phyloP scores from a whole-genome alignment of 2,797 vertebrate species.

The Pangasius sanitwongsei region DNA sequence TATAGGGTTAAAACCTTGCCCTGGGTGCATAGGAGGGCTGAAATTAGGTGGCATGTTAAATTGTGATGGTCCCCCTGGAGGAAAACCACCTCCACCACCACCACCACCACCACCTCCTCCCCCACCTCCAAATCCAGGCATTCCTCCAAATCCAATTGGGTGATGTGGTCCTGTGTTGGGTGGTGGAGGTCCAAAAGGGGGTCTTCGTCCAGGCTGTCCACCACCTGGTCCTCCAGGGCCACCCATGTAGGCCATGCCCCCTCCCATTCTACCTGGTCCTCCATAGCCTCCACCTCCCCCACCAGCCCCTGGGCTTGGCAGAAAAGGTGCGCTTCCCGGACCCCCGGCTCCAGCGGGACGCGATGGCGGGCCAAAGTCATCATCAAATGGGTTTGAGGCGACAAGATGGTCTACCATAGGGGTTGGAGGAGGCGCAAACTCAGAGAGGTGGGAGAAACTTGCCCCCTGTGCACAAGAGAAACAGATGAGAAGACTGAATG shows the following conservation, averaged over 20 bases:
- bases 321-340: constrained; percentile 82
- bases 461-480: constrained; percentile 75
- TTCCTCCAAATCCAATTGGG: constrained; percentile 78
- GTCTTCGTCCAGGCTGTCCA: constrained; percentile 81
- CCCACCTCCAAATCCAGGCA: constrained; percentile 79
- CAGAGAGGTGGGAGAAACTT: constrained; percentile 94
- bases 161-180: constrained; percentile 82
- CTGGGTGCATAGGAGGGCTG: constrained; percentile 83
- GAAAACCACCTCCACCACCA: constrained; percentile 78
- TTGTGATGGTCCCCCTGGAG: constrained; percentile 81
- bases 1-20: constrained; percentile 81
- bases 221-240: constrained; percentile 75
- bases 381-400: constrained; percentile 96
- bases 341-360: constrained; percentile 73
- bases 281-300: constrained; percentile 76
- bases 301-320: constrained; percentile 80
- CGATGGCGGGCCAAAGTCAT: constrained; percentile 89
- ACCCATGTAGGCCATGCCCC: constrained; percentile 78
- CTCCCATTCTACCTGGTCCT: constrained; percentile 80
- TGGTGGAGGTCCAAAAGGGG: constrained; percentile 77
- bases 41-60: constrained; percentile 83
- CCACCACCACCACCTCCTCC: constrained; percentile 70
- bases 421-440: constrained; percentile 96
- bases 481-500: constrained; percentile 11
- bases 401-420: constrained; percentile 98